phyloP scores from a whole-genome alignment of 2,797 vertebrate species.

The Malurus splendens region DNA sequence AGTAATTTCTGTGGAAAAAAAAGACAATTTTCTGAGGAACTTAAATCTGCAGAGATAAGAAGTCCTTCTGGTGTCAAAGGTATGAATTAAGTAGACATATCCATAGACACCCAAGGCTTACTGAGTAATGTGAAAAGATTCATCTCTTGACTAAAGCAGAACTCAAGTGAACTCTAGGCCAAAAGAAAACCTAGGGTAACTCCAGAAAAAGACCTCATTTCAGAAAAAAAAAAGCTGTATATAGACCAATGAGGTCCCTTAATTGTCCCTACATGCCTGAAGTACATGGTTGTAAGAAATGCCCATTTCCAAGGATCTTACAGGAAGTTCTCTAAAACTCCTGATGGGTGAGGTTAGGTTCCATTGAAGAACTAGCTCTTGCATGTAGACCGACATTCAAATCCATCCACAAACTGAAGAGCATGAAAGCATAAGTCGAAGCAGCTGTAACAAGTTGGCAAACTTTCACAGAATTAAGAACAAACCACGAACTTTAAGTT shows the following conservation, averaged over 20 bases:
- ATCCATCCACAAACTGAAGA: background rate
- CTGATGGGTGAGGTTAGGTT: background rate
- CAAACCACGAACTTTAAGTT: background rate
- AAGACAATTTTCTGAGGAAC: background rate
- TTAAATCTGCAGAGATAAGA: background rate
- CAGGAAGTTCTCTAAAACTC: background rate
- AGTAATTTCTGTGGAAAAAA: background rate
- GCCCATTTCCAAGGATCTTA: background rate
- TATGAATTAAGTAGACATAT: background rate
- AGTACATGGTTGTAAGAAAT: background rate
- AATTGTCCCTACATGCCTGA: background rate
- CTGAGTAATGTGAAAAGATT: background rate
- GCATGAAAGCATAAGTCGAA: background rate
- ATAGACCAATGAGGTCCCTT: background rate
- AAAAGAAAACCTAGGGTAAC: background rate
- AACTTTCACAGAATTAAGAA: background rate
- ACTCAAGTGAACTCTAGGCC: background rate
- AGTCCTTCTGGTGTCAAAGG: background rate
- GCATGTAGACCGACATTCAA: background rate
- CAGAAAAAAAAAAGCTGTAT: background rate
- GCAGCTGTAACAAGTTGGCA: background rate
- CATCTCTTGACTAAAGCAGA: background rate
- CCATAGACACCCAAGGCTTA: background rate
- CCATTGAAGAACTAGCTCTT: background rate
- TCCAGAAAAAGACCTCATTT: background rate